These are phyloP conservation scores for Notolepis coatsorum DNA, from an alignment of 2,797 vertebrate genomes.

Conservation along the genomic window DNA sequence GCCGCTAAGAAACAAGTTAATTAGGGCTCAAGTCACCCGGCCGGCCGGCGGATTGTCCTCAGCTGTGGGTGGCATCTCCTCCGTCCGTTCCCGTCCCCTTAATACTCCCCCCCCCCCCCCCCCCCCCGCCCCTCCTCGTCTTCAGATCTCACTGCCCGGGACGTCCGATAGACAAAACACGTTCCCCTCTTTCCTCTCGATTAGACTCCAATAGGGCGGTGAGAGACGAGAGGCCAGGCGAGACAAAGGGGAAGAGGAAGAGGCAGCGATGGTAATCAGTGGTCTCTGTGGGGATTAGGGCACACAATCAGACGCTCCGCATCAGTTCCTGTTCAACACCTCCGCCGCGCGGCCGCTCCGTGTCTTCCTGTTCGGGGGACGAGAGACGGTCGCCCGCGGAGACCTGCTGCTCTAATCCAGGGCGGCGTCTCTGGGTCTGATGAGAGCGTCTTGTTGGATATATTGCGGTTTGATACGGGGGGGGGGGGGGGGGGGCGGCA, in stretches of 20 bases:
- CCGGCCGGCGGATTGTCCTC: conserved; percentile 31
- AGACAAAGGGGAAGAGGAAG: conserved; percentile 75
- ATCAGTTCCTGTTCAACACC: conserved; percentile 41
- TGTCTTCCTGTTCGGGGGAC: too few species aligned
- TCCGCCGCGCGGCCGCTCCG: background rate
- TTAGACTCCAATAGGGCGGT: conserved; percentile 73
- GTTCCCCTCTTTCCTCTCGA: conserved; percentile 67
- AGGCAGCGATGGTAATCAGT: conserved; percentile 71
- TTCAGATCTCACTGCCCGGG: conserved; percentile 50
- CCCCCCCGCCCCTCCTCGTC: conserved; percentile 7
- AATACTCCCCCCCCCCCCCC: conserved; percentile 48
- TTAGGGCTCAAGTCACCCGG: conserved; percentile 33
- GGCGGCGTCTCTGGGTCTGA: too few species aligned
- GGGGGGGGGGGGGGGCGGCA: too few species aligned
- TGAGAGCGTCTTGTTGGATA: too few species aligned
- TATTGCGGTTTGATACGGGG: too few species aligned
- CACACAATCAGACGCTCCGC: conserved; percentile 13
- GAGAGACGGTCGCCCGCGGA: too few species aligned
- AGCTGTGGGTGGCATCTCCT: conserved; percentile 54
- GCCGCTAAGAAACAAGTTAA: conserved; percentile 37
- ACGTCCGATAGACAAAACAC: conserved; percentile 72
- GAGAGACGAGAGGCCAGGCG: conserved; percentile 52
- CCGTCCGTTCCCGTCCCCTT: conserved; percentile 38
- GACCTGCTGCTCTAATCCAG: too few species aligned
- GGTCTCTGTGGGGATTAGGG: conserved; percentile 66